Percentiles rank a stretch among this genome's conserved stretches.
phyloP scores from a whole-genome alignment of 2,113 vertebrate genomes.

The Lathamus discolor region DNA sequence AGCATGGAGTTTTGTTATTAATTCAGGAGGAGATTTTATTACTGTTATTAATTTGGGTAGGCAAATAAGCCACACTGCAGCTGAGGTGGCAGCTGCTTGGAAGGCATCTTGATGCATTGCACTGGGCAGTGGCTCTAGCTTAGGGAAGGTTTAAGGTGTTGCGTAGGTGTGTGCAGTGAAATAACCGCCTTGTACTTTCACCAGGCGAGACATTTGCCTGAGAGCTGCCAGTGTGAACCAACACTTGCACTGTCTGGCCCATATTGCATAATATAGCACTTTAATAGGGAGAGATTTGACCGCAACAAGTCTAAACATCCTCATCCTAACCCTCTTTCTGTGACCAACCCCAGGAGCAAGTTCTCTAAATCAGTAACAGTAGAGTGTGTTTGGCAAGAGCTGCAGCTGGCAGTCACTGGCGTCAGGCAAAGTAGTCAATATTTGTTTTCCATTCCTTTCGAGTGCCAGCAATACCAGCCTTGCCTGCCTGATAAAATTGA shows the following conservation, averaged over 20 bases:
- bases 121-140: background rate
- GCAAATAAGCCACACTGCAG: background rate
- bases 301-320: background rate
- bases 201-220: background rate
- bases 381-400: background rate
- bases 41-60: background rate
- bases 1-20: background rate
- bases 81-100: background rate
- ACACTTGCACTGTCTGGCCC: background rate
- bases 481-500: conserved; percentile 40
- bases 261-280: background rate
- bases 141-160: background rate
- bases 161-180: background rate
- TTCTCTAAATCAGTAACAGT: background rate
- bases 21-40: background rate
- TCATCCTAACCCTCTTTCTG: background rate
- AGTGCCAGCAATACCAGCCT: conserved; percentile 4
- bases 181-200: background rate
- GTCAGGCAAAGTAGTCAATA: background rate
- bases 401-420: background rate
- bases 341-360: background rate
- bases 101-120: background rate
- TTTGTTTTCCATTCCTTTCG: background rate
- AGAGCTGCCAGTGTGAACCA: background rate
- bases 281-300: background rate